These are phyloP conservation scores for Medauroidea extradentata DNA, from an alignment of 1,140 invertebrate genomes.

Conservation along the genomic window DNA sequence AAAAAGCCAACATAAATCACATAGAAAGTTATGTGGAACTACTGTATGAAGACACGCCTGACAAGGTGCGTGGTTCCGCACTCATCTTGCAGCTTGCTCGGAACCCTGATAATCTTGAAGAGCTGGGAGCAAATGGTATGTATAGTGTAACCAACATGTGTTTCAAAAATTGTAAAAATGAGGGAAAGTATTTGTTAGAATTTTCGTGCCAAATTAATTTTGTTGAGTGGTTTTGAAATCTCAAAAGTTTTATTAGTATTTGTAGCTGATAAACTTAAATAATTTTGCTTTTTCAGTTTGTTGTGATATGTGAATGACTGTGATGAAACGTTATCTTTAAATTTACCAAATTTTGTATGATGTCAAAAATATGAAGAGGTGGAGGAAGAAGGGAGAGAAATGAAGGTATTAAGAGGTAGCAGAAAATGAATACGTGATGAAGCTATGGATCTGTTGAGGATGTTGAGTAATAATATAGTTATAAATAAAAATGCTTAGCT, in stretches of 20 bases:
- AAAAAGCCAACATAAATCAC: conserved; percentile 68
- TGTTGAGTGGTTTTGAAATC: neutral
- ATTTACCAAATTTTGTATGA: too few species aligned
- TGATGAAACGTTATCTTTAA: neutral
- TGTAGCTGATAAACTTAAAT: neutral
- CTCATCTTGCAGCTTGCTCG: conserved; percentile 86
- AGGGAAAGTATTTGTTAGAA: too few species aligned
- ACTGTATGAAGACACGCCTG: conserved; percentile 91
- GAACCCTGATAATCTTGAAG: conserved; percentile 90
- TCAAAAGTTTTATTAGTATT: too few species aligned
- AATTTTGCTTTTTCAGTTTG: neutral
- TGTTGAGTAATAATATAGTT: too few species aligned
- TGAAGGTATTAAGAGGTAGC: too few species aligned
- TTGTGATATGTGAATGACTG: neutral
- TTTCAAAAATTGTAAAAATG: too few species aligned
- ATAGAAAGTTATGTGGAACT: conserved; percentile 94
- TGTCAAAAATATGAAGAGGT: too few species aligned
- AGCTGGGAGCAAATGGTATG: conserved; percentile 85
- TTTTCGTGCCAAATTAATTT: too few species aligned
- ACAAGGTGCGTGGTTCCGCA: conserved; percentile 90
- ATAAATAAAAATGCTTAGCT: too few species aligned
- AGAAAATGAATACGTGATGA: too few species aligned
- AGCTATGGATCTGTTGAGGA: too few species aligned
- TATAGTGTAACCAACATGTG: neutral
- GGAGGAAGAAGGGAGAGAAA: too few species aligned